Percentiles rank a stretch among this genome's conserved stretches.
phyloP scores from a whole-genome alignment of 2,888 invertebrate genomes.

The Drosophila fulvimacula region DNA sequence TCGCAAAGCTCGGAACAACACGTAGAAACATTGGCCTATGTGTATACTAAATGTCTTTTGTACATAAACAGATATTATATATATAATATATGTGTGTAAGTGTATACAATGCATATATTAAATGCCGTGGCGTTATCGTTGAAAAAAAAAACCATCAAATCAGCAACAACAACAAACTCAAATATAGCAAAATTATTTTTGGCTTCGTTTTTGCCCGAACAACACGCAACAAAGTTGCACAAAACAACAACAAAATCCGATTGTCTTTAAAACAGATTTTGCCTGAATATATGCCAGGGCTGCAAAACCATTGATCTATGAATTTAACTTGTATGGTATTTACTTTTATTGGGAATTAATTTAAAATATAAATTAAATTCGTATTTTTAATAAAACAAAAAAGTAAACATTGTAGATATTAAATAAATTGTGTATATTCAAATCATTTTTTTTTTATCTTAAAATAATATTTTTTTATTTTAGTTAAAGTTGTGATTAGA shows the following conservation, averaged over 20 bases:
- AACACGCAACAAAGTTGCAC: constrained; percentile 42
- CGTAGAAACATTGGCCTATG: constrained; percentile 48
- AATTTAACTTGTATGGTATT: too few species aligned
- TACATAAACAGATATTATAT: constrained; percentile 14
- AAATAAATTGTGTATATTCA: too few species aligned
- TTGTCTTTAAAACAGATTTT: constrained; percentile 17
- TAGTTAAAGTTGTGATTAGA: neutral
- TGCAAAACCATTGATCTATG: constrained; percentile 1
- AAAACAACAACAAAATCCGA: constrained; percentile 14
- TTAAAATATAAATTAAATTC: neutral
- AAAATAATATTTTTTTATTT: too few species aligned
- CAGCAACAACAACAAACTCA: constrained; percentile 10
- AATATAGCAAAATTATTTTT: constrained; percentile 50
- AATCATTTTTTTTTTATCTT: too few species aligned
- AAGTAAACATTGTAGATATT: too few species aligned
- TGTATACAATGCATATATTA: constrained; percentile 15
- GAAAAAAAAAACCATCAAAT: constrained; percentile 25
- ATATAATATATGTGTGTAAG: constrained; percentile 6
- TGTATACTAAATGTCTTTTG: constrained; percentile 17
- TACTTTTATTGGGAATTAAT: neutral
- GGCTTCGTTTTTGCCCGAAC: constrained; percentile 36
- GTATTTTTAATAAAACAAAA: too few species aligned
- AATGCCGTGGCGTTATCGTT: constrained; percentile 44
- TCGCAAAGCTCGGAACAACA: constrained; percentile 64
- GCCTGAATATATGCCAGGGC: constrained; percentile 12